Evolutionary conservation across 2,888 invertebrate species (phyloP).

Genomic region (Drosophila kanekoi): DNA sequence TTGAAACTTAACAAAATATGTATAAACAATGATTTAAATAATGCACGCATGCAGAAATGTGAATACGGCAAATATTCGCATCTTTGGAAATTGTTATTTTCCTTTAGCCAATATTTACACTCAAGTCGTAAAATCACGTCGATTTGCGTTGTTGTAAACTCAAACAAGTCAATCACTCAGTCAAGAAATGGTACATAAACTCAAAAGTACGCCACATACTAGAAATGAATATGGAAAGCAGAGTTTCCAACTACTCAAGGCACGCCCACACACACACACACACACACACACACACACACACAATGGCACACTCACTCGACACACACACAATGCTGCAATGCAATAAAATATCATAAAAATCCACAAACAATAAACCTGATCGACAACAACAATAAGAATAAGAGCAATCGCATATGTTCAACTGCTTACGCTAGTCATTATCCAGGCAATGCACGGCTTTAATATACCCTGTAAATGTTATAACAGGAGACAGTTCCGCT

Average conservation of each 20-base stretch:
- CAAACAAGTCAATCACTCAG: slow-evolving; percentile 58
- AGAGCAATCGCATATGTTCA: slow-evolving; percentile 33
- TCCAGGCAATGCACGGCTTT: neutral
- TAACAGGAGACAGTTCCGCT: too few species aligned
- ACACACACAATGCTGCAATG: slow-evolving; percentile 14
- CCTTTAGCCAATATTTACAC: neutral
- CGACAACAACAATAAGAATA: slow-evolving; percentile 17
- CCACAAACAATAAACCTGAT: slow-evolving; percentile 52
- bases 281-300: slow-evolving; percentile 2
- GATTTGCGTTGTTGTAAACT: slow-evolving; percentile 46
- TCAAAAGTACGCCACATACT: slow-evolving; percentile 22
- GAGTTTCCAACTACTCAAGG: neutral
- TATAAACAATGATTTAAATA: neutral
- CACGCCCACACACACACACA: slow-evolving; percentile 1
- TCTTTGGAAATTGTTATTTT: slow-evolving; percentile 1
- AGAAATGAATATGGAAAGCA: slow-evolving; percentile 34
- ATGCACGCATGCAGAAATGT: neutral
- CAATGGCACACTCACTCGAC: neutral
- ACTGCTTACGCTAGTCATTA: neutral
- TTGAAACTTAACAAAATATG: neutral
- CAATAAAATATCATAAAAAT: slow-evolving; percentile 66
- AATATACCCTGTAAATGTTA: slow-evolving; percentile 16
- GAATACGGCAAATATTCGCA: neutral
- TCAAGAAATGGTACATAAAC: slow-evolving; percentile 44
- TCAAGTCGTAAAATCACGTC: slow-evolving; percentile 36